These are phyloP conservation scores for Agriopis marginaria DNA, from an alignment of 2,888 invertebrate species.

Conservation along the genomic window DNA sequence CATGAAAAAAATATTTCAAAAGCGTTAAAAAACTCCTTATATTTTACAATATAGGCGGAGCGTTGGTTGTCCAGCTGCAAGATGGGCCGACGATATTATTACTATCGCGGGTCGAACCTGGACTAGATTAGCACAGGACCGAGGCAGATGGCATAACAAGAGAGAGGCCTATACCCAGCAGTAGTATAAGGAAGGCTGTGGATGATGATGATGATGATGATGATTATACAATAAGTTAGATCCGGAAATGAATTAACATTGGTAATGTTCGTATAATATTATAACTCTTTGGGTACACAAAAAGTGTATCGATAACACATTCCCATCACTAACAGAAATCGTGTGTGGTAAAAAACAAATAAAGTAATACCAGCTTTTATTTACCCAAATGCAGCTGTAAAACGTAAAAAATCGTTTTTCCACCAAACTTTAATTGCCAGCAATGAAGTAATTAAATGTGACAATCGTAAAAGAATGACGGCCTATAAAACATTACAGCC, in stretches of 20 bases:
- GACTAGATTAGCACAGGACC: too few relatives aligned
- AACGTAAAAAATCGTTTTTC: conserved; percentile 78
- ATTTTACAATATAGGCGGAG: not conserved
- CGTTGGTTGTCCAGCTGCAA: too few relatives aligned
- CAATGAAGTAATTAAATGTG: conserved; percentile 86
- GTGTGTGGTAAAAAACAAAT: conserved; percentile 85
- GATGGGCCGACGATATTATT: too few relatives aligned
- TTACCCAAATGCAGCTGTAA: conserved; percentile 82
- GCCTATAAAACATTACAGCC: conserved; percentile 79
- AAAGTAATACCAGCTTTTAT: conserved; percentile 78
- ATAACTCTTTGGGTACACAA: not conserved
- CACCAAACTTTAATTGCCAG: conserved; percentile 83
- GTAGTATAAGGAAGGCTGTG: too few relatives aligned
- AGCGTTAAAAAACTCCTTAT: too few relatives aligned
- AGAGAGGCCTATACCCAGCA: too few relatives aligned
- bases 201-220: too few relatives aligned
- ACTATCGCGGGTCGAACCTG: too few relatives aligned
- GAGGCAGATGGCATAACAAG: too few relatives aligned
- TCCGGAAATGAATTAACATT: not conserved
- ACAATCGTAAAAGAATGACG: conserved; percentile 83
- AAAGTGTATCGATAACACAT: conserved; percentile 16
- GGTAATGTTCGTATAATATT: not conserved
- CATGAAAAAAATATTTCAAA: too few relatives aligned
- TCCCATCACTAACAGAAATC: conserved; percentile 71
- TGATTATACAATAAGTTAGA: not conserved